phyloP scores from a whole-genome alignment of 1,140 invertebrate species.

The Sweltsa coloradensis region DNA sequence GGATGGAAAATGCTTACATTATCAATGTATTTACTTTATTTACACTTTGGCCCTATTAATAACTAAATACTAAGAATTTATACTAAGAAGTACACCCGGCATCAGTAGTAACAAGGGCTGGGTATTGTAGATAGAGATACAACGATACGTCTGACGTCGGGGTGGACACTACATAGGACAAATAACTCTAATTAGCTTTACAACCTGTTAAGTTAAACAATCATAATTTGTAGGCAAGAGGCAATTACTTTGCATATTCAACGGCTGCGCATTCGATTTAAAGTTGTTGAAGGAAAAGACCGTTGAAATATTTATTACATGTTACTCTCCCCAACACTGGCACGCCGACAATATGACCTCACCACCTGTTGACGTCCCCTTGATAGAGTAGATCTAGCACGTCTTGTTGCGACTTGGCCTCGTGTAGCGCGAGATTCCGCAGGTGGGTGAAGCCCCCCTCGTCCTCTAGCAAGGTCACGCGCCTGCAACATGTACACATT shows the following conservation, averaged over 20 bases:
- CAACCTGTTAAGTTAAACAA: too few species aligned
- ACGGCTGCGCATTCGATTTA: neutral
- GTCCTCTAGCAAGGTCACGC: conserved; percentile 45
- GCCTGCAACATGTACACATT: conserved; percentile 24
- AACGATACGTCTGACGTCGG: too few species aligned
- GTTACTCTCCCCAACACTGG: neutral
- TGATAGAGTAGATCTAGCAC: conserved; percentile 44
- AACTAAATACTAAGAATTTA: too few species aligned
- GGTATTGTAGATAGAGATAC: too few species aligned
- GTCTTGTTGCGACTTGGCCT: conserved; percentile 41
- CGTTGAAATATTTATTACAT: neutral
- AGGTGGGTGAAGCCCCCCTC: conserved; percentile 42
- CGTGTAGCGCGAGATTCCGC: conserved; percentile 43
- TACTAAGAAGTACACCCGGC: too few species aligned
- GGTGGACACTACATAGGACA: too few species aligned
- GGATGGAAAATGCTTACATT: too few species aligned
- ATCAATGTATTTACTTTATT: too few species aligned
- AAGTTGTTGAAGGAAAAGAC: neutral
- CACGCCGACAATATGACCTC: neutral
- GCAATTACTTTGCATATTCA: neutral
- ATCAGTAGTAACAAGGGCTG: too few species aligned
- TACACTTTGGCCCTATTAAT: too few species aligned
- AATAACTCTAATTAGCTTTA: too few species aligned
- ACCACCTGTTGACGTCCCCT: conserved; percentile 43
- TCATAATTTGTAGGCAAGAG: neutral